Conservation (phyloP, 2,113 vertebrate genomes). For the Okapia johnstoni region DNA sequence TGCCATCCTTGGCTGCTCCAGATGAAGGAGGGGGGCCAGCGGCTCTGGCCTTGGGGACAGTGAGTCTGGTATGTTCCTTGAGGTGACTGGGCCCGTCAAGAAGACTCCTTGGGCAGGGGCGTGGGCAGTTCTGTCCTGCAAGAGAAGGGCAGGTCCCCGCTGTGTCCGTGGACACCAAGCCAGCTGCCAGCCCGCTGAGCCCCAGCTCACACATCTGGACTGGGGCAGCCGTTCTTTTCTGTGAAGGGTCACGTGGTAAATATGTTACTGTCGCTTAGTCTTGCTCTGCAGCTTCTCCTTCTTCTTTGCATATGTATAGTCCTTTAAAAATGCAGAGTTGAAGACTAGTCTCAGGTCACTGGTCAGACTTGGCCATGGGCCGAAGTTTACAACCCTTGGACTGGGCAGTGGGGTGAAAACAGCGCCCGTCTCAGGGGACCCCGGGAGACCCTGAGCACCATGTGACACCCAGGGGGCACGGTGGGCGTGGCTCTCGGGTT, state of each 20-base stretch:
- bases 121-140: not conserved
- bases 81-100: not conserved
- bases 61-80: accelerated
- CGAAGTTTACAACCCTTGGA: not conserved
- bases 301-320: not conserved
- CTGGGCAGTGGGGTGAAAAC: not conserved
- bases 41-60: not conserved
- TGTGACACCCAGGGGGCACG: no score
- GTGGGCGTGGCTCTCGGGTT: accelerated
- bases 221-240: not conserved
- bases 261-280: no score
- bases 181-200: not conserved
- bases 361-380: not conserved
- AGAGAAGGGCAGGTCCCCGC: not conserved
- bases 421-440: accelerated
- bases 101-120: not conserved
- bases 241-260: not conserved
- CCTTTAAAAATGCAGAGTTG: not conserved
- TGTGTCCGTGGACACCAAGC: not conserved
- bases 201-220: not conserved
- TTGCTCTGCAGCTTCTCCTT: not conserved
- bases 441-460: not conserved
- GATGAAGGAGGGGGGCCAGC: accelerated
- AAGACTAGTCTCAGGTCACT: not conserved
- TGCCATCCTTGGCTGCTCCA: not conserved